These are phyloP conservation scores for Hydrozoanthus tunicans DNA, from an alignment of 64 coral and sea anemone species.

Conservation along the genomic window DNA sequence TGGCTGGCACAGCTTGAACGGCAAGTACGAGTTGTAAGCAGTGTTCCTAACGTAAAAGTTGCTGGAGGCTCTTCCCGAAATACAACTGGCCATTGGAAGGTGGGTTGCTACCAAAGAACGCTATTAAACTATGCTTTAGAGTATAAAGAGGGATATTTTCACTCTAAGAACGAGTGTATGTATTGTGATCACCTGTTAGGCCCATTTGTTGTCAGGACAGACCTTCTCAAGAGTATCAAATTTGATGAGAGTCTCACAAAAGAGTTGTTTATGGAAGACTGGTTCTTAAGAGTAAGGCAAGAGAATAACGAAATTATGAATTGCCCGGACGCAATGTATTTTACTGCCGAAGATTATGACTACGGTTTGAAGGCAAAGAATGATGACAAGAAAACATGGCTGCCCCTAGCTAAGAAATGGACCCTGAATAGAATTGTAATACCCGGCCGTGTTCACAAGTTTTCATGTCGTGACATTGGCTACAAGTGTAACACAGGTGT, in stretches of 20 bases:
- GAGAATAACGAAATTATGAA: not conserved
- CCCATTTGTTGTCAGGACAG: conserved; percentile 25
- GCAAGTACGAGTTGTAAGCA: not conserved
- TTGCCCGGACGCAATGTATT: conserved; percentile 56
- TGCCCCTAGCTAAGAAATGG: conserved; percentile 26
- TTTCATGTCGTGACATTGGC: conserved; percentile 15
- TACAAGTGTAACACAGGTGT: not conserved
- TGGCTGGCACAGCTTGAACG: not conserved
- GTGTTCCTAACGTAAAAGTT: not conserved
- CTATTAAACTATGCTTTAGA: conserved; percentile 9
- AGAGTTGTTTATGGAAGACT: conserved; percentile 49
- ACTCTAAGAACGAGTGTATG: not conserved
- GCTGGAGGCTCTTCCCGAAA: conserved; percentile 33
- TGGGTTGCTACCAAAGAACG: conserved; percentile 16
- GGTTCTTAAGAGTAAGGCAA: conserved; percentile 22
- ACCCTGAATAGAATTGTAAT: conserved; percentile 11
- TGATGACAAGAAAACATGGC: not conserved
- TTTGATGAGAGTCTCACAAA: conserved; percentile 23
- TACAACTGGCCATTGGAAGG: not conserved
- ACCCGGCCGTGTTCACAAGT: not conserved
- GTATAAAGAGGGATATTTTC: conserved; percentile 41
- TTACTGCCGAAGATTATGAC: no score
- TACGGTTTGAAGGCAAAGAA: not conserved
- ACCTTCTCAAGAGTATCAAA: conserved; percentile 19
- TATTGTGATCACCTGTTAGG: not conserved